These are phyloP conservation scores for Rafetus swinhoei DNA, from an alignment of 2,113 vertebrate species.

Conservation along the genomic window DNA sequence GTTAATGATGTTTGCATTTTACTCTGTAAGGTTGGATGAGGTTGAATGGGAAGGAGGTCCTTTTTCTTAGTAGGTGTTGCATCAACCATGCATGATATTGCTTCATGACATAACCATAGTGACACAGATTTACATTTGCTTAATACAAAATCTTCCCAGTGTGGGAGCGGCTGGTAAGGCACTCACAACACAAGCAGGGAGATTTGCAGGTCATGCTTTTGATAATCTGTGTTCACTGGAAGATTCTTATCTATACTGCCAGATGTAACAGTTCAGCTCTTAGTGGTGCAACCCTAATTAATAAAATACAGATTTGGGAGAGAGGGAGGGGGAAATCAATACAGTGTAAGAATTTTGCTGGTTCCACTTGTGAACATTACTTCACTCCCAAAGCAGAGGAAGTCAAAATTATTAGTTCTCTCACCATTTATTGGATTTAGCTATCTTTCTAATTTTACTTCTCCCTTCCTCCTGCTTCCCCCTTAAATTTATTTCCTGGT, in stretches of 20 bases:
- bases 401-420: slow-evolving; percentile 48
- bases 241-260: slow-evolving; percentile 56
- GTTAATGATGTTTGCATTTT: slow-evolving; percentile 6
- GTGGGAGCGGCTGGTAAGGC: slow-evolving; percentile 5
- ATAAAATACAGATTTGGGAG: slow-evolving; percentile 38
- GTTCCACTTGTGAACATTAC: slow-evolving; percentile 34
- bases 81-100: slow-evolving; percentile 59
- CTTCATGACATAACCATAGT: slow-evolving; percentile 64
- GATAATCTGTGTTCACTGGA: slow-evolving; percentile 51
- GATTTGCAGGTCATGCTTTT: slow-evolving; percentile 56
- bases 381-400: neutral
- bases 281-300: slow-evolving; percentile 40
- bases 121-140: slow-evolving; percentile 62
- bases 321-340: neutral
- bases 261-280: slow-evolving; percentile 45
- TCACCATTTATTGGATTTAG: slow-evolving; percentile 29
- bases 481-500: slow-evolving; percentile 18
- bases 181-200: slow-evolving; percentile 50
- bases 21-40: neutral
- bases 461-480: neutral
- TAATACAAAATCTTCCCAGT: slow-evolving; percentile 53
- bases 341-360: slow-evolving; percentile 7
- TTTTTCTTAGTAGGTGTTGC: slow-evolving; percentile 47
- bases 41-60: slow-evolving; percentile 33
- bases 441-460: slow-evolving; percentile 48